Evolutionary conservation across 1,140 invertebrate species (phyloP).

Genomic region (Potamilus streckersoni): DNA sequence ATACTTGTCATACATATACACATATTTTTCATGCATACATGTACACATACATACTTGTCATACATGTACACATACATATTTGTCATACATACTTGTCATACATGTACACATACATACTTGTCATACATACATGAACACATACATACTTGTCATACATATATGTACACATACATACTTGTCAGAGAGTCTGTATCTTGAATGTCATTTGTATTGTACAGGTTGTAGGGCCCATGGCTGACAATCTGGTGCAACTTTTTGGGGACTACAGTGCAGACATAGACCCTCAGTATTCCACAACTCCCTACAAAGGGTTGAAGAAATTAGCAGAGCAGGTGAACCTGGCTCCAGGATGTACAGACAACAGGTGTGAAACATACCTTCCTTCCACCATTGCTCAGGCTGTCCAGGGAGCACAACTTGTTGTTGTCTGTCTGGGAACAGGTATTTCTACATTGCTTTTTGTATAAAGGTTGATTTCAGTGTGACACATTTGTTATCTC

Average conservation of each 20-base stretch:
- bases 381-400: constrained; percentile 18
- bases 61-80: no score
- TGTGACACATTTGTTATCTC: no score
- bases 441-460: constrained; percentile 29
- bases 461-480: no score
- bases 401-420: constrained; percentile 33
- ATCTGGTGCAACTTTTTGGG: constrained; percentile 47
- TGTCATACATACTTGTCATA: no score
- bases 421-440: constrained; percentile 54
- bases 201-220: constrained; percentile 21
- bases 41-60: no score
- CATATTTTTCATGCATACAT: no score
- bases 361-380: constrained; percentile 39
- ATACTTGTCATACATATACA: no score
- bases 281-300: constrained; percentile 39
- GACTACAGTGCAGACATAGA: constrained; percentile 47
- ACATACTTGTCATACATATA: no score
- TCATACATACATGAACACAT: no score
- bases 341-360: constrained; percentile 42
- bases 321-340: constrained; percentile 22
- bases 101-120: no score
- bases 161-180: no score
- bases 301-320: constrained; percentile 24
- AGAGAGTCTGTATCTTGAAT: no score
- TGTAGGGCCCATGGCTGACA: constrained; percentile 57